Evolutionary conservation across 2,888 invertebrate genomes (phyloP).

Genomic region (Acronicta leporina): DNA sequence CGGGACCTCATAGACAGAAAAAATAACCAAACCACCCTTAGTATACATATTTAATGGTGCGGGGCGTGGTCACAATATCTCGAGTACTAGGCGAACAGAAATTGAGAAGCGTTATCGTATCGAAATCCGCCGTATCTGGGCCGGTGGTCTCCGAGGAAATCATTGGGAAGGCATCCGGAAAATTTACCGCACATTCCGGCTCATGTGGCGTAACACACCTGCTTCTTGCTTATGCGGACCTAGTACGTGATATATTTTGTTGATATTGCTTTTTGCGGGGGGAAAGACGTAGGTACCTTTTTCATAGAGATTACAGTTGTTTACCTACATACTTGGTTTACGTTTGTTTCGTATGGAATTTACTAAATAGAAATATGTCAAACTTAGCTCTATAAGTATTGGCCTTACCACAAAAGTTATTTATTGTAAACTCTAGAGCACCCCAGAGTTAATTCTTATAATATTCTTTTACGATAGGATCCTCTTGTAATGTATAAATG

Average conservation of each 20-base stretch:
- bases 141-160: constrained; percentile 92
- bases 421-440: too few relatives aligned
- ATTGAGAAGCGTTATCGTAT: constrained; percentile 88
- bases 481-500: too few relatives aligned
- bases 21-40: constrained; percentile 60
- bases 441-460: too few relatives aligned
- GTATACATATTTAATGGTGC: constrained; percentile 81
- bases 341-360: constrained; percentile 11
- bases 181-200: constrained; percentile 89
- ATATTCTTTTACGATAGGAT: too few relatives aligned
- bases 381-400: too few relatives aligned
- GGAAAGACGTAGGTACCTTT: constrained; percentile 51
- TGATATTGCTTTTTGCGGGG: constrained; percentile 68
- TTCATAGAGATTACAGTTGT: constrained; percentile 44
- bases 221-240: constrained; percentile 80
- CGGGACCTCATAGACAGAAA: constrained; percentile 65
- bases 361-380: background rate
- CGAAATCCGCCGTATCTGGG: constrained; percentile 88
- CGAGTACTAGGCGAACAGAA: constrained; percentile 79
- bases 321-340: constrained; percentile 34
- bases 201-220: constrained; percentile 85
- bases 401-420: too few relatives aligned
- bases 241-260: constrained; percentile 82
- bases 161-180: constrained; percentile 93
- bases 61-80: constrained; percentile 82